Evolutionary conservation across 2,113 vertebrate genomes (phyloP), one percentile per base, ranked within the genome.

Genomic region (Cyrtonyx montezumae): DNA sequence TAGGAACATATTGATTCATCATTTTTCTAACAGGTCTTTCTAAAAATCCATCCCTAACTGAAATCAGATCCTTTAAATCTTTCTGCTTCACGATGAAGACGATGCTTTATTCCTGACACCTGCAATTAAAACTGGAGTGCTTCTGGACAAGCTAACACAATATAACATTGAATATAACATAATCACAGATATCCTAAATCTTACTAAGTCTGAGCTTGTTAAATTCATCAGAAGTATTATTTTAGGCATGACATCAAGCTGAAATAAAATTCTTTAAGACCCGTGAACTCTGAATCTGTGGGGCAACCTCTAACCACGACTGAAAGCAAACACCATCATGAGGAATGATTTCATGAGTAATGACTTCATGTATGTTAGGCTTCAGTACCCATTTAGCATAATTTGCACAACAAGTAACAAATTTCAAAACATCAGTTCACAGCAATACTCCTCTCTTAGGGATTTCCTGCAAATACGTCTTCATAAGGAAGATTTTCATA

Each of bases 1-100:
- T 89, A 78, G 66, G 75, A 76, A 86, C 78, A 90, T 81, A 84
- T 17, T 83, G 73, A 90, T 86, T 45, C 71, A 79, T 48, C 62
- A 69, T 69, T 73, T 34, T 34, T 28, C 26, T 90, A 90, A 62
- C 18, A 71, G n/a, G 26, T 8, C 61, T 53, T 84, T 87, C 62
- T 69, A 69, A 81, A 88, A 92, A 65, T 55, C 74, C 62, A 81
- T 81, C 77, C 74, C 13, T 45, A 87, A 25, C 4, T 79, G 49
- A 73, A 79, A 68, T 58, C 58, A 82, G 36, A 28, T 28, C 18
- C 37, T 62, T 46, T 77, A 84, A 69, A 87, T 84, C 59, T 76
- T 21, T 32, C 34, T n/a, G 8, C 36, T 88, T 81, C 53, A 82
- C 46, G 18, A 37, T 0, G 7, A 91, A 84, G 53, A 56, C 68